A percentile compares a stretch with the other conserved stretches of the same genome.
These are phyloP conservation scores for Bedellia somnulentella DNA, from an alignment of 2,888 invertebrate species.

Conservation along the genomic window DNA sequence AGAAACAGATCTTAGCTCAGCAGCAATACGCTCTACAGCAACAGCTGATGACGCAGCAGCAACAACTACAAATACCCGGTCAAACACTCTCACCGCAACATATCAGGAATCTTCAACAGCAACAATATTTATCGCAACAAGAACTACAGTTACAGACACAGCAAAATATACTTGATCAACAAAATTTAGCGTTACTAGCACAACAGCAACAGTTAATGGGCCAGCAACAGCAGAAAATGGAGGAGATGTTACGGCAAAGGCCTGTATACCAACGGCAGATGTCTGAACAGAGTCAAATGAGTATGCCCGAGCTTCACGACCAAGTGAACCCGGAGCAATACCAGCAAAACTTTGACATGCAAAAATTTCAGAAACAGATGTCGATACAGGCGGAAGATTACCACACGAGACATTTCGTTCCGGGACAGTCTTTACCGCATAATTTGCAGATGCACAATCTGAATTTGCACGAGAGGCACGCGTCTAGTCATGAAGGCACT, in stretches of 20 bases:
- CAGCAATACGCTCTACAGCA: conserved; percentile 52
- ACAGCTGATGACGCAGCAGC: conserved; percentile 46
- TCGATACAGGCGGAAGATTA: conserved; percentile 36
- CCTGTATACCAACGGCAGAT: conserved; percentile 44
- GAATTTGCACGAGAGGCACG: conserved; percentile 48
- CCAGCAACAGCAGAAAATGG: conserved; percentile 53
- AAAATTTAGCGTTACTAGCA: conserved; percentile 50
- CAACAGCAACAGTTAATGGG: conserved; percentile 54
- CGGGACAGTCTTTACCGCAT: conserved; percentile 45
- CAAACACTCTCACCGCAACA: conserved; percentile 50
- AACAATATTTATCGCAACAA: conserved; percentile 55
- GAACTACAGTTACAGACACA: conserved; percentile 53
- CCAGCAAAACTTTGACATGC: conserved; percentile 24
- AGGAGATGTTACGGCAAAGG: conserved; percentile 38
- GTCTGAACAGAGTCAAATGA: conserved; percentile 49
- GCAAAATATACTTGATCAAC: conserved; percentile 60
- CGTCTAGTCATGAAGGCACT: conserved; percentile 56
- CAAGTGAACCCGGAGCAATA: conserved; percentile 30
- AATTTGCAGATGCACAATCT: conserved; percentile 33
- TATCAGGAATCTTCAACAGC: conserved; percentile 42
- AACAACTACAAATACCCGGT: conserved; percentile 41
- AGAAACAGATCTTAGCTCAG: conserved; percentile 48
- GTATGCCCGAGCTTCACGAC: conserved; percentile 33
- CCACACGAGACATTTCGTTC: conserved; percentile 14
- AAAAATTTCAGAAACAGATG: conserved; percentile 27